Conservation (phyloP, 2,113 vertebrate genomes). For the Heloderma charlesbogerti region DNA sequence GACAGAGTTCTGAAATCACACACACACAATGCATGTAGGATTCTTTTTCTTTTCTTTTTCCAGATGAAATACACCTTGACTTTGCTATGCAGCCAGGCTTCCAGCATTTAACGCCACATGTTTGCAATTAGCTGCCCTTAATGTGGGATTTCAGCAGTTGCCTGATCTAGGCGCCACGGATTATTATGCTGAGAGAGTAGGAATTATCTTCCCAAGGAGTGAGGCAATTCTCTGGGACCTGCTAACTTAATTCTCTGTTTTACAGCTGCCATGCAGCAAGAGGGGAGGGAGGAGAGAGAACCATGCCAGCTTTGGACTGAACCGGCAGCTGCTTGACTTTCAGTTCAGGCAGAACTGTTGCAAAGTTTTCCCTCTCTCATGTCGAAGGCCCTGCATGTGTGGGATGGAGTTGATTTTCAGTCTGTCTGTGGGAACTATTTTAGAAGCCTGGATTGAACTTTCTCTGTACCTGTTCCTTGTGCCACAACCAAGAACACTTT, state of each 20-base stretch:
- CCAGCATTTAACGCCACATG: conserved; percentile 55
- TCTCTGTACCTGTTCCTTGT: too few relatives aligned
- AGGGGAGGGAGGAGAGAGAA: background rate
- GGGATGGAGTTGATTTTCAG: background rate
- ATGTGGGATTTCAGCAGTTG: conserved; percentile 53
- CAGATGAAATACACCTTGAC: conserved; percentile 50
- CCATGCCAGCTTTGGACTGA: conserved; percentile 12
- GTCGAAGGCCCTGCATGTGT: background rate
- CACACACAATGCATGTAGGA: background rate
- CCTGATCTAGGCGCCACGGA: conserved; percentile 53
- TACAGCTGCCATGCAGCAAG: conserved; percentile 46
- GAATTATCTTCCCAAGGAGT: conserved; percentile 49
- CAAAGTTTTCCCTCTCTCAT: background rate
- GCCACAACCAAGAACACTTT: background rate
- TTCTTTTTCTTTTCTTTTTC: background rate
- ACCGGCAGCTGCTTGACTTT: conserved; percentile 22
- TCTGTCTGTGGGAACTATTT: background rate
- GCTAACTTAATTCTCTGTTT: conserved; percentile 68
- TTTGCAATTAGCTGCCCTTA: conserved; percentile 64
- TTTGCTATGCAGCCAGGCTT: conserved; percentile 46
- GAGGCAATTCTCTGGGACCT: conserved; percentile 48
- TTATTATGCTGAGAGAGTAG: conserved; percentile 58
- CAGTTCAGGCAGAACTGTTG: background rate
- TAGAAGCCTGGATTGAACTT: background rate
- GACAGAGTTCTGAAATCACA: background rate